A percentile compares a stretch with the other conserved stretches of the same genome.
phyloP scores from a whole-genome alignment of 2,797 vertebrate genomes.

The Catharus ustulatus region DNA sequence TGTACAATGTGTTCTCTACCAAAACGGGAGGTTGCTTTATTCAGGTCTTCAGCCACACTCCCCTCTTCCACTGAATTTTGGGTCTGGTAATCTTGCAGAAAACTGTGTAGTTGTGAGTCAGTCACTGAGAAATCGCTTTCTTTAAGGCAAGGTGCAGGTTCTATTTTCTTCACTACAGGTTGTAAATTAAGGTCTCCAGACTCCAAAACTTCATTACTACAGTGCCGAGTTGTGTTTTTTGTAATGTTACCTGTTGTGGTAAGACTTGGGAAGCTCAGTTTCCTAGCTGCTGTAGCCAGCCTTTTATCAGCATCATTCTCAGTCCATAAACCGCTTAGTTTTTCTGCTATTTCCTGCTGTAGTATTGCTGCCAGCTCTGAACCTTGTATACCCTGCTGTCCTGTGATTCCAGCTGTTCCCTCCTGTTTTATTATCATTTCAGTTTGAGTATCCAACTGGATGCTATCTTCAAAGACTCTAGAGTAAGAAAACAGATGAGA shows the following conservation, averaged over 20 bases:
- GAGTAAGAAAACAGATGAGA: slow-evolving; percentile 59
- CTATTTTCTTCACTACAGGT: background rate
- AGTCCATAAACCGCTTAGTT: background rate
- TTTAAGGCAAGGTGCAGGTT: slow-evolving; percentile 50
- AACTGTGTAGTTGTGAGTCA: slow-evolving; percentile 89
- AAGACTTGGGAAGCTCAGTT: background rate
- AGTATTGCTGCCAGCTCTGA: background rate
- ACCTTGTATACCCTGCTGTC: slow-evolving; percentile 5
- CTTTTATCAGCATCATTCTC: background rate
- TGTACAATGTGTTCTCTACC: background rate
- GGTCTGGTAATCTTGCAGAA: slow-evolving; percentile 84
- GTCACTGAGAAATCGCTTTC: slow-evolving; percentile 84
- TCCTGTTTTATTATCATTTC: slow-evolving; percentile 87
- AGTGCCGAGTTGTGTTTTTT: background rate
- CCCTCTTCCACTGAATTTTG: slow-evolving; percentile 72
- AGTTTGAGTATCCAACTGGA: slow-evolving; percentile 91
- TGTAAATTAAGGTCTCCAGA: slow-evolving; percentile 20
- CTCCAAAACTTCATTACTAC: background rate
- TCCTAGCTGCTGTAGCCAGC: background rate
- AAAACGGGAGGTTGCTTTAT: background rate
- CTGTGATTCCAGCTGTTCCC: slow-evolving; percentile 41
- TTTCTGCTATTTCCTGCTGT: background rate
- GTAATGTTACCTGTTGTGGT: background rate
- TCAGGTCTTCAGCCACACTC: background rate
- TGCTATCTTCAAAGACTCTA: slow-evolving; percentile 88